Evolutionary conservation across 1,140 invertebrate species (phyloP).

Genomic region (Zaprionus ghesquierei): DNA sequence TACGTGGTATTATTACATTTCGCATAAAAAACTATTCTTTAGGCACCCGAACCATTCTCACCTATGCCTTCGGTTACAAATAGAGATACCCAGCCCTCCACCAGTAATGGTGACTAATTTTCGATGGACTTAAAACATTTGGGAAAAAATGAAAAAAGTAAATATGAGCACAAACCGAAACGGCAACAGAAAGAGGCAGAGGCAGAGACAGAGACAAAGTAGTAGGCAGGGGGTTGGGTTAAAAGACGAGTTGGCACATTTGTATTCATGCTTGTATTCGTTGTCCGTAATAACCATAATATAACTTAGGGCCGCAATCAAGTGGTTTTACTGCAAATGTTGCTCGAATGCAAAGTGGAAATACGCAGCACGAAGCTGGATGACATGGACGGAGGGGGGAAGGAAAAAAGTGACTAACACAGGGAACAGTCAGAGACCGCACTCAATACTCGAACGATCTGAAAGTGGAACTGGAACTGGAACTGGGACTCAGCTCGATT

Average conservation of each 20-base stretch:
- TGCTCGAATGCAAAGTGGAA: constrained; percentile 49
- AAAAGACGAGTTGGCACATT: neutral
- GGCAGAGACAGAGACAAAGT: no score
- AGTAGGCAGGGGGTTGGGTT: neutral
- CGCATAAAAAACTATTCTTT: neutral
- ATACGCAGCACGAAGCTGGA: constrained; percentile 35
- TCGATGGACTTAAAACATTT: constrained; percentile 1
- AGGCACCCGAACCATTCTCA: neutral
- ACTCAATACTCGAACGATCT: constrained; percentile 65
- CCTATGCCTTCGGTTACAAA: neutral
- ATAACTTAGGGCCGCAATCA: constrained; percentile 76
- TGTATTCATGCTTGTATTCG: constrained; percentile 14
- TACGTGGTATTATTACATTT: no score
- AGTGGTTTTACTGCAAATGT: constrained; percentile 64
- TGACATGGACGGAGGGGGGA: neutral
- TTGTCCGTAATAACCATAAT: constrained; percentile 69
- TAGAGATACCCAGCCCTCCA: neutral
- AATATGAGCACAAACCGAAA: neutral
- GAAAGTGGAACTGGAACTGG: constrained; percentile 30
- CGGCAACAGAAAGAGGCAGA: neutral
- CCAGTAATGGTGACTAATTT: neutral
- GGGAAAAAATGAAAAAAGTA: neutral
- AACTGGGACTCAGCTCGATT: neutral
- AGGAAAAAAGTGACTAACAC: constrained; percentile 20
- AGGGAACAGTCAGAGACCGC: constrained; percentile 12